Conservation (phyloP, 2,113 vertebrate species). For the Clinocottus analis region DNA sequence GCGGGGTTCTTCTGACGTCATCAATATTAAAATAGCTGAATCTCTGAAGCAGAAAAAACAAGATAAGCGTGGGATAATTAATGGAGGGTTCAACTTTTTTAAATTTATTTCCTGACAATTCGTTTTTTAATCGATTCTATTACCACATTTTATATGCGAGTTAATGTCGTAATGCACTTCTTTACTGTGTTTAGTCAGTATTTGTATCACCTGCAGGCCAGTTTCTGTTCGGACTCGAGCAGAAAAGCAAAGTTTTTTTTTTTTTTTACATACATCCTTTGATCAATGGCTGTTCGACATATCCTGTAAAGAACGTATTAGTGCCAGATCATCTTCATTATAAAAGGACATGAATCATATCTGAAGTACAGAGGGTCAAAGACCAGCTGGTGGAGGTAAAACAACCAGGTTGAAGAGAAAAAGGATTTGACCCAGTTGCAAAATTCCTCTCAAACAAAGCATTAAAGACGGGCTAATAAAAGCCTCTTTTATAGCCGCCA, state of each 20-base stretch:
- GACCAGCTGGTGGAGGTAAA: neutral
- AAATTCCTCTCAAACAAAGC: neutral
- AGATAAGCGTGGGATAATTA: neutral
- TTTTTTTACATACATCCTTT: neutral
- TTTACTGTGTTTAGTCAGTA: too few species aligned
- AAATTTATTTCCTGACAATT: neutral
- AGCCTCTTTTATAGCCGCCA: conserved; percentile 34
- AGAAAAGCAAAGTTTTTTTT: too few species aligned
- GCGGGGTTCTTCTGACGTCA: neutral
- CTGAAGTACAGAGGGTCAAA: neutral
- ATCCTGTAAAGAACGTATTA: neutral
- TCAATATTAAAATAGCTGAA: neutral
- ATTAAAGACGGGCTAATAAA: conserved; percentile 20
- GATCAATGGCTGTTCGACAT: neutral
- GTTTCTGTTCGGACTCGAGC: too few species aligned
- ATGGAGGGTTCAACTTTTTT: neutral
- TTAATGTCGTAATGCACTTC: neutral
- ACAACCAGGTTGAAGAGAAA: neutral
- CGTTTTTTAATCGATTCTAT: neutral
- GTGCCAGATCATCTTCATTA: neutral
- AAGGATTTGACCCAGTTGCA: conserved; percentile 12
- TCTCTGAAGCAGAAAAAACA: neutral
- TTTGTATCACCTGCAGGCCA: neutral
- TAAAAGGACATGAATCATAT: neutral
- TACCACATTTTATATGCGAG: neutral